phyloP scores from a whole-genome alignment of 2,113 vertebrate species.

The Astatoreochromis straeleni region DNA sequence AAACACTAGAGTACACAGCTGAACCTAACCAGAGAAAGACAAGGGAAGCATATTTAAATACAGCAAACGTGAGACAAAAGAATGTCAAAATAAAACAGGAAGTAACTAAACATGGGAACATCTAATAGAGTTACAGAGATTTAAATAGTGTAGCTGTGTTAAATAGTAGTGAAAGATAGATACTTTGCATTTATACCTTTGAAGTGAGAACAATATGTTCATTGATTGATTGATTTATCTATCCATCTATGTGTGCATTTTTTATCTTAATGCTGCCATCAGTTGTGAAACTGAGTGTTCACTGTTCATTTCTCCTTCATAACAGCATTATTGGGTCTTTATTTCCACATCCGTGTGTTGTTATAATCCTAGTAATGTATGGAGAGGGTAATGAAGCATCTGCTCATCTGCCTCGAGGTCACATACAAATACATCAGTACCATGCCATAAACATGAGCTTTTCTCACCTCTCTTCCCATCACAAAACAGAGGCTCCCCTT shows the following conservation, averaged over 20 bases:
- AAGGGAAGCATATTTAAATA: neutral
- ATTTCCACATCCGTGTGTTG: constrained; percentile 38
- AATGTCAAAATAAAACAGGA: neutral
- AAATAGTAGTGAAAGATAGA: neutral
- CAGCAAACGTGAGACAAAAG: neutral
- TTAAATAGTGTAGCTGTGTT: neutral
- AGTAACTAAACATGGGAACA: neutral
- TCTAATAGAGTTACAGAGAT: neutral
- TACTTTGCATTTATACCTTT: neutral
- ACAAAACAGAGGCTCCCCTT: constrained; percentile 3
- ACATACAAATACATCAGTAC: constrained; percentile 43
- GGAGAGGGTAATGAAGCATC: constrained; percentile 60
- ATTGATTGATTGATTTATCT: neutral
- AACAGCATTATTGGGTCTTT: neutral
- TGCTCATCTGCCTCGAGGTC: constrained; percentile 51
- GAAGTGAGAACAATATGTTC: neutral
- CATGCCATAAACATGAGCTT: constrained; percentile 41
- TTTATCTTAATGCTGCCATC: neutral
- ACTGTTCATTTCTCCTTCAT: neutral
- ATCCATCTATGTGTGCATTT: neutral
- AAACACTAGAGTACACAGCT: neutral
- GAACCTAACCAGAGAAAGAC: neutral
- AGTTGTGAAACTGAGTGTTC: neutral
- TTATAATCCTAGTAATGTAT: constrained; percentile 34
- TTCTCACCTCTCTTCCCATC: constrained; percentile 45